Percentiles rank a stretch among this genome's conserved stretches.
Evolutionary conservation across 2,888 invertebrate species (phyloP).

Genomic region (Ichneumoninae sp.): DNA sequence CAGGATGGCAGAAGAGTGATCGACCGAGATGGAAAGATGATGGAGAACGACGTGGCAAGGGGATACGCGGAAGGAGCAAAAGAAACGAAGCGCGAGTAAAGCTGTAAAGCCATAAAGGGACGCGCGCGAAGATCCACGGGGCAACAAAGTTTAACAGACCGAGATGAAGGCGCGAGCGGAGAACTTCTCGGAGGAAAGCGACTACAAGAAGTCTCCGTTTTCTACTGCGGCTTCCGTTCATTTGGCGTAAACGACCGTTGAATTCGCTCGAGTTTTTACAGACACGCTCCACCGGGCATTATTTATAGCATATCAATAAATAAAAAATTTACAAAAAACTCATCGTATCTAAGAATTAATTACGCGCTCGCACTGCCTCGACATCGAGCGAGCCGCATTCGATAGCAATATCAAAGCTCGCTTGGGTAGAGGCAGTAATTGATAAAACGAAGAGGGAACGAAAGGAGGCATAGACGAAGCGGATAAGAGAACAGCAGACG

Average conservation of each 20-base stretch:
- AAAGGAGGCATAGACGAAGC: neutral
- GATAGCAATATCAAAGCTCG: neutral
- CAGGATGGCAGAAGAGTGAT: conserved; percentile 6
- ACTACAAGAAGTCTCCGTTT: neutral
- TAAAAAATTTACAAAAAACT: neutral
- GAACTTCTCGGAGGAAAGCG: neutral
- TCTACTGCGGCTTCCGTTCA: neutral
- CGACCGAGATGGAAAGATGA: conserved; percentile 39
- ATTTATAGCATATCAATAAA: neutral
- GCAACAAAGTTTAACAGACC: neutral
- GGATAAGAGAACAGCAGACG: neutral
- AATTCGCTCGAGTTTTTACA: neutral
- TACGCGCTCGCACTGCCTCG: neutral
- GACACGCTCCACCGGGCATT: neutral
- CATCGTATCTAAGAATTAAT: neutral
- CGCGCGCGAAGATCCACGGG: neutral
- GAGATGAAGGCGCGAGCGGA: neutral
- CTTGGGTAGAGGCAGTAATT: neutral
- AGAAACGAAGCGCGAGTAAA: neutral
- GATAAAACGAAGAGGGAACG: neutral
- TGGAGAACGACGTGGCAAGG: neutral
- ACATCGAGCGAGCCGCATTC: neutral
- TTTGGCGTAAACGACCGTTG: neutral
- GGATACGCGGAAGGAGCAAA: neutral
- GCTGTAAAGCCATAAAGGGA: neutral